A percentile compares a stretch with the other conserved stretches of the same genome.
phyloP scores from a whole-genome alignment of 1,140 invertebrate species.

The Dendrolimus punctatus region DNA sequence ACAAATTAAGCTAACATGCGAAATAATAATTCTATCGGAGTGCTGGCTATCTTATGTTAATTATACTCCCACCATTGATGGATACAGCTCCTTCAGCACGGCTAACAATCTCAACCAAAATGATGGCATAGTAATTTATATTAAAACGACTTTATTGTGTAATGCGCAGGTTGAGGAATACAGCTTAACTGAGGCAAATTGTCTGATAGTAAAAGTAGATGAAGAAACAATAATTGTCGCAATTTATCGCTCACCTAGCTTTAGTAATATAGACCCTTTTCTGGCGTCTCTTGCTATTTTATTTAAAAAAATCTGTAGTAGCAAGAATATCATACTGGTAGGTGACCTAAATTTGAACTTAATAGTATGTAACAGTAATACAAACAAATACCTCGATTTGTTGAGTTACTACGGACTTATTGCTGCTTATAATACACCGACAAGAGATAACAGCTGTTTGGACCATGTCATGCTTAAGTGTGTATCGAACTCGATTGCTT shows the following conservation, averaged over 20 bases:
- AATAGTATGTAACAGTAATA: background rate
- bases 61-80: background rate
- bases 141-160: slow-evolving; percentile 1
- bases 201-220: slow-evolving; percentile 5
- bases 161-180: background rate
- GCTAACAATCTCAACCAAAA: slow-evolving; percentile 3
- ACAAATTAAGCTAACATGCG: background rate
- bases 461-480: slow-evolving; percentile 8
- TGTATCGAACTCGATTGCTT: background rate
- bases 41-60: slow-evolving; percentile 3
- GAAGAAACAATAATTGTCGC: slow-evolving; percentile 5
- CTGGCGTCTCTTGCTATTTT: background rate
- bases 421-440: slow-evolving; percentile 6
- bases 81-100: background rate
- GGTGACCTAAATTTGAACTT: slow-evolving; percentile 5
- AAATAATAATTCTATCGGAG: slow-evolving; percentile 11
- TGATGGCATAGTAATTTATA: slow-evolving; percentile 9
- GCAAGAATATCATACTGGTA: slow-evolving; percentile 1
- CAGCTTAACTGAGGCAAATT: slow-evolving; percentile 1
- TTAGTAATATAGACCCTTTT: background rate
- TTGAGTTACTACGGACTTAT: slow-evolving; percentile 4
- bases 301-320: slow-evolving; percentile 1
- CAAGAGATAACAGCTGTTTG: slow-evolving; percentile 8
- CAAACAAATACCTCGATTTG: slow-evolving; percentile 7
- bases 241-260: slow-evolving; percentile 12